Evolutionary conservation across 2,113 vertebrate genomes (phyloP).

Genomic region (Megaceryle maxima): DNA sequence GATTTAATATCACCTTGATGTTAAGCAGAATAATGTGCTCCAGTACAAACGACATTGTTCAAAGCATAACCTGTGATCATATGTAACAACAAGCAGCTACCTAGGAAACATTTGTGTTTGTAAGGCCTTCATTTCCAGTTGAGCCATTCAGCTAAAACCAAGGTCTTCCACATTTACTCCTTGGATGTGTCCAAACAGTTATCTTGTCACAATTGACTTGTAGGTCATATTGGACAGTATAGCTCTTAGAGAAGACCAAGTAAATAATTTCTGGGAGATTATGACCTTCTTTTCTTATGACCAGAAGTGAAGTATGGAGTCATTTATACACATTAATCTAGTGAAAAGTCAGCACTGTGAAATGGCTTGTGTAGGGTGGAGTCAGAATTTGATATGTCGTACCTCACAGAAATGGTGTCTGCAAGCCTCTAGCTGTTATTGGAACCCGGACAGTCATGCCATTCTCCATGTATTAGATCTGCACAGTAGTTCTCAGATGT

Average conservation of each 20-base stretch:
- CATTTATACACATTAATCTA: not conserved
- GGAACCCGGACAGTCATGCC: not conserved
- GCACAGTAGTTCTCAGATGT: not conserved
- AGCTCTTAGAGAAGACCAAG: not conserved
- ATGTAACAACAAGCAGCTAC: not conserved
- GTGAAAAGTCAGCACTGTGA: not conserved
- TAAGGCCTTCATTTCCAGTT: not conserved
- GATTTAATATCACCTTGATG: not conserved
- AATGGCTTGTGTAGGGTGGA: not conserved
- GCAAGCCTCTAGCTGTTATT: not conserved
- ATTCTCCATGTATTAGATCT: not conserved
- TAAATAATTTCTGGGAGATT: conserved; percentile 11
- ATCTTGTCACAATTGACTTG: not conserved
- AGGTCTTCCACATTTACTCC: conserved; percentile 1
- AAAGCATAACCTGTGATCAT: not conserved
- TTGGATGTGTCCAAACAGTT: not conserved
- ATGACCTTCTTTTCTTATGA: not conserved
- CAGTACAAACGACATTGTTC: not conserved
- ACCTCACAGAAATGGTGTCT: not conserved
- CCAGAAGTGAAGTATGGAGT: not conserved
- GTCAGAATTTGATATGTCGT: not conserved
- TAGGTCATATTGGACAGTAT: not conserved
- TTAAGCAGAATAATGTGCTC: not conserved
- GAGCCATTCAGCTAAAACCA: not conserved
- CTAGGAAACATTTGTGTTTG: not conserved